Evolutionary conservation across 2,113 vertebrate species (phyloP), one percentile per base, ranked within the genome.

Genomic region (Gorilla gorilla): DNA sequence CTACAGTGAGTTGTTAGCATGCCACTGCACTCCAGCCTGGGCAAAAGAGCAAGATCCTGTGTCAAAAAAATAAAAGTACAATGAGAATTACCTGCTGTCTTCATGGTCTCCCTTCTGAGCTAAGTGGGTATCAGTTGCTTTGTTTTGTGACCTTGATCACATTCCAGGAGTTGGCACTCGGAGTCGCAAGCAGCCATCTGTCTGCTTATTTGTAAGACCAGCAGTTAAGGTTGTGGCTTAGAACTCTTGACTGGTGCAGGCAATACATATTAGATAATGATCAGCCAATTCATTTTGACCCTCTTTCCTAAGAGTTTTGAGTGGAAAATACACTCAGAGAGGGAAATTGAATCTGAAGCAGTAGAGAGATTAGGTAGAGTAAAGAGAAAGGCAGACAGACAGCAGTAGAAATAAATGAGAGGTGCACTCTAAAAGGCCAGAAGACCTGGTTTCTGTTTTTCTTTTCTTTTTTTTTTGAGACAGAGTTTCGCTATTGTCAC

Each of bases 291-390:
- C 25, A 38, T 92, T 70, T 40, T 78, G 27, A 80, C 25, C 38
- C 25, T 81, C 22, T 50, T 93, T 93, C 59, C 61, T 52, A 16
- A 16, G 45, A n/a, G 12, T 92, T 95, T 82, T 83, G n/a, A 89
- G 22, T 85, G 43, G 66, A n/a, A 81, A 50, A 59, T 25, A 12
- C 11, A 80, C 48, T 61, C 73, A 95, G 78, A 87, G 45, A 68
- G 50, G 61, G 40, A 32, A 66, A n/a, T 45, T 50, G 92, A 80
- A 38, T 4, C 61, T 45, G 64, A 83, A 80, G 14, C 57, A 59
- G 5, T 59, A 23, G 90, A 85, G 61, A 10, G 48, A 57, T 73
- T 78, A 96, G 45, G 70, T 78, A 27, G 70, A 18, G 2, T 48
- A 50, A 75, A 95, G 66, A 40, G 68, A 72, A 27, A 72, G 83